Percentiles rank a stretch among this genome's conserved stretches.
These are phyloP conservation scores for Triplophysa tibetana DNA, from an alignment of 2,113 vertebrate genomes.

Conservation along the genomic window DNA sequence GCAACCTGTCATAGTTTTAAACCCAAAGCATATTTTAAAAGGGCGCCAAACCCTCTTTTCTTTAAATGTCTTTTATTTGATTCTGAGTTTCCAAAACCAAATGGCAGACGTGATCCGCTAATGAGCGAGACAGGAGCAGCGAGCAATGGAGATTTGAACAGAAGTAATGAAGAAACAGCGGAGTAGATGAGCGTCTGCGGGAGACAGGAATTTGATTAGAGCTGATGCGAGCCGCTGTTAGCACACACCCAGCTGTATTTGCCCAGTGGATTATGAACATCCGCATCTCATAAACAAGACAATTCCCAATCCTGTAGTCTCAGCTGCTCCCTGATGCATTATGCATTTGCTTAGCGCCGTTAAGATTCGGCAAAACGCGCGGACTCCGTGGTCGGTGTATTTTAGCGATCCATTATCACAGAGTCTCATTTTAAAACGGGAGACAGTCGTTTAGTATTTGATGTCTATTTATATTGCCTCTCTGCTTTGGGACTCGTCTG, in stretches of 20 bases:
- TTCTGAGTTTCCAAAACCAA: too few species aligned
- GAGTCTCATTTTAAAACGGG: constrained; percentile 15
- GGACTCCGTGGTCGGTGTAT: constrained; percentile 1
- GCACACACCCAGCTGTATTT: constrained; percentile 42
- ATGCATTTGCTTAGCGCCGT: constrained; percentile 34
- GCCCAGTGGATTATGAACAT: constrained; percentile 37
- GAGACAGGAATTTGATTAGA: constrained; percentile 37
- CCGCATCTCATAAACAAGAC: constrained; percentile 46
- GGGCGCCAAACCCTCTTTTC: too few species aligned
- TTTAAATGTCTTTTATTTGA: too few species aligned
- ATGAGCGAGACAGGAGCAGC: background rate
- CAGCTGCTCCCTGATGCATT: constrained; percentile 39
- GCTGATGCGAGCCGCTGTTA: constrained; percentile 26
- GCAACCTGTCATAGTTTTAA: too few species aligned
- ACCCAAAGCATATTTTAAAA: too few species aligned
- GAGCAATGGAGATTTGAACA: background rate
- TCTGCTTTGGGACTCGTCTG: constrained; percentile 16
- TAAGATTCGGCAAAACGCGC: constrained; percentile 24
- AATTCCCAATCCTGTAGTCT: constrained; percentile 10
- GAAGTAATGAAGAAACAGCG: background rate
- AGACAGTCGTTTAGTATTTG: constrained; percentile 14
- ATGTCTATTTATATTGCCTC: constrained; percentile 32
- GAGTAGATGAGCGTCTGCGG: background rate
- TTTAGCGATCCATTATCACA: constrained; percentile 17
- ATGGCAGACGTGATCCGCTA: too few species aligned